Conservation (phyloP, 2,797 vertebrate genomes). For the Enteromius paludinosus region DNA sequence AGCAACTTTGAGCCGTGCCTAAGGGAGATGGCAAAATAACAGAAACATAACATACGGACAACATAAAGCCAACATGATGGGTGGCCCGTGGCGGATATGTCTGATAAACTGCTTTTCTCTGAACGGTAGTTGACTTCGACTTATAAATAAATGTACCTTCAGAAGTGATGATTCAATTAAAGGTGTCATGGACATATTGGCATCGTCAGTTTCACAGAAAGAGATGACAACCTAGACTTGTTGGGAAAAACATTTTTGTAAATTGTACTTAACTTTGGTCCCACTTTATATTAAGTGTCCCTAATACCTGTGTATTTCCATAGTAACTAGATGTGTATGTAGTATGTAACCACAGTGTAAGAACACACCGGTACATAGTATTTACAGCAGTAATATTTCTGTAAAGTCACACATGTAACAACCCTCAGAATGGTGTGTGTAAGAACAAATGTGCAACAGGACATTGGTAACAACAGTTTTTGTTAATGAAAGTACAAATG, state of each 20-base stretch:
- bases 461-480: no score
- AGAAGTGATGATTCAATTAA: constrained; percentile 7
- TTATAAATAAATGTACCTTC: not conserved
- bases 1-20: constrained; percentile 29
- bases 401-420: no score
- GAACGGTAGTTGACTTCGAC: not conserved
- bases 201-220: constrained; percentile 12
- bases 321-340: no score
- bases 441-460: no score
- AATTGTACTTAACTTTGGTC: not conserved
- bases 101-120: constrained; percentile 6
- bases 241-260: not conserved
- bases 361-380: no score
- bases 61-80: constrained; percentile 38
- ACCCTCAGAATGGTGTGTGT: no score
- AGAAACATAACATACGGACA: constrained; percentile 28
- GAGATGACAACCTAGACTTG: constrained; percentile 2
- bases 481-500: no score
- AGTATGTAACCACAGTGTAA: no score
- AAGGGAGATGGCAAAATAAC: constrained; percentile 17
- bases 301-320: no score
- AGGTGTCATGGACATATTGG: not conserved
- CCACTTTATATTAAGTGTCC: no score
- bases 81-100: constrained; percentile 31
- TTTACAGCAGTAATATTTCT: no score